Evolutionary conservation across 2,888 invertebrate genomes (phyloP), one percentile per base, ranked within the genome.

Genomic region (Scelioninae gen. 1): DNA sequence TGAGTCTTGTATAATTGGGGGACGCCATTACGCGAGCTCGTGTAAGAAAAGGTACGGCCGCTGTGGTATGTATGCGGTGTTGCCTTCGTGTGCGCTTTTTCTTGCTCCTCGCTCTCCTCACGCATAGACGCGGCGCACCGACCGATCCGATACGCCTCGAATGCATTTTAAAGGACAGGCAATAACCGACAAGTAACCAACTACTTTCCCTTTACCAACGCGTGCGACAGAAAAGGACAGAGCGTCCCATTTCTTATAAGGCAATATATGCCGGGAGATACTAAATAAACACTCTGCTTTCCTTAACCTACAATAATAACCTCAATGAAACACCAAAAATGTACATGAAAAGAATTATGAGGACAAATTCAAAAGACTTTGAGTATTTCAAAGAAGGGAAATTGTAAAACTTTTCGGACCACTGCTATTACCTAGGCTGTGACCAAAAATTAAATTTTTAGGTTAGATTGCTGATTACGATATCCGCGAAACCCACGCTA

Each of bases 21-120:
- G 65, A 71, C 78, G 78, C 78, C 78, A 78, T 71, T 78, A 69
- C 71, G 69, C 69, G 63, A 69, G n/a, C n/a, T n/a, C n/a, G n/a
- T n/a, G n/a, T n/a, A n/a, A n/a, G n/a, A n/a, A n/a, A 58, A 71
- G 71, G 69, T 56, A 69, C 71, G 69, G 78, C 71, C 63, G 58
- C 55, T 69, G 71, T 63, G 63, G 78, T 77, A 77, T 68, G 77
- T 77, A 68, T 77, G 77, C 69, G 69, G 69, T 62, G 63, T 69
- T 69, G 78, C 69, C 63, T 71, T 53, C 63, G 55, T 71, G 63
- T 71, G 43, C 66, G 75, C 66, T 66, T 56, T 55, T 72, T 65
- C 51, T 56, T 74, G 32, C 63, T 55, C 62, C 63, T 63, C 63
- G 63, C 45, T 62, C 72, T 72, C 53, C 53, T 62, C 32, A 60